These are phyloP conservation scores for Microctenopoma steveboyesi DNA, from an alignment of 2,797 vertebrate species.

Conservation along the genomic window DNA sequence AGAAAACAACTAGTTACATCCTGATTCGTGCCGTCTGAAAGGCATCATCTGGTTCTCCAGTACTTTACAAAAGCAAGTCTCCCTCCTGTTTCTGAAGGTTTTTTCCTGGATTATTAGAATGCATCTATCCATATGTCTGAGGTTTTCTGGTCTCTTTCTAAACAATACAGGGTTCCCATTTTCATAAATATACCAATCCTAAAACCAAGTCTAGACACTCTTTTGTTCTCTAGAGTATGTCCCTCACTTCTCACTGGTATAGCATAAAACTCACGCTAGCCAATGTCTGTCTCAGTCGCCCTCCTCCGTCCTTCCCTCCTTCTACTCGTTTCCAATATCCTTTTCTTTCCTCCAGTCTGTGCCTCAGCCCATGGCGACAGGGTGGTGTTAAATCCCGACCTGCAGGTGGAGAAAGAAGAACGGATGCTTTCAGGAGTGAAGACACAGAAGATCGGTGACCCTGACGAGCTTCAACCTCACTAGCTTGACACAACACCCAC, in stretches of 20 bases:
- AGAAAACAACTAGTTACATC: conserved; percentile 47
- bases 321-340: no score
- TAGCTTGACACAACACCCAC: conserved; percentile 34
- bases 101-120: no score
- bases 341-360: background rate
- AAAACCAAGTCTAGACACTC: no score
- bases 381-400: conserved; percentile 1
- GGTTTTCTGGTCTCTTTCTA: no score
- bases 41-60: background rate
- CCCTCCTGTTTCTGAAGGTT: no score
- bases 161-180: no score
- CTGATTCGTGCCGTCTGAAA: conserved; percentile 38
- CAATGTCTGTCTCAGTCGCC: background rate
- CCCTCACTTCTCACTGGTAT: no score
- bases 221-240: no score
- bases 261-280: no score
- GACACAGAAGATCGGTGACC: conserved; percentile 26
- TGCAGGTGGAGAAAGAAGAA: conserved; percentile 59
- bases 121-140: no score
- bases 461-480: conserved; percentile 54
- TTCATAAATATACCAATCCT: no score
- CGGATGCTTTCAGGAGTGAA: conserved; percentile 41
- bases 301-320: background rate
- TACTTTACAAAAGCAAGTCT: no score
- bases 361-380: conserved; percentile 24